These are phyloP conservation scores for Mola mola DNA, from an alignment of 2,113 vertebrate genomes.

Conservation along the genomic window DNA sequence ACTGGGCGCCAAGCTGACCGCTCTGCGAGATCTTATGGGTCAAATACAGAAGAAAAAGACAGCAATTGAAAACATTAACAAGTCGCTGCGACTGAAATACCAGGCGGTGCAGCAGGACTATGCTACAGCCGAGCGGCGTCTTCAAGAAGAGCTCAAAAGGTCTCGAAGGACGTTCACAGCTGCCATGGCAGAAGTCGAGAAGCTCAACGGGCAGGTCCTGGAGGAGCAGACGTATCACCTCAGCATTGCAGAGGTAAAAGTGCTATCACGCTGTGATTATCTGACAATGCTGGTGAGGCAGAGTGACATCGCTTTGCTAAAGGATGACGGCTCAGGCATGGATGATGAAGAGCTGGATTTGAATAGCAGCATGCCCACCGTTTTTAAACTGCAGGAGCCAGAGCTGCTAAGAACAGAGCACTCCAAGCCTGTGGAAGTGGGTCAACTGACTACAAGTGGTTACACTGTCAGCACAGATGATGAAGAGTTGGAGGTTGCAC, in stretches of 20 bases:
- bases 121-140: constrained; percentile 85
- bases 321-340: constrained; percentile 79
- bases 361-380: constrained; percentile 83
- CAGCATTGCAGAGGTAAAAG: constrained; percentile 94
- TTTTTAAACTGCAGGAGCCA: constrained; percentile 91
- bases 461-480: constrained; percentile 87
- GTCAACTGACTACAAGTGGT: constrained; percentile 88
- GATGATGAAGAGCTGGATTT: constrained; percentile 88
- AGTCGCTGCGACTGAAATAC: constrained; percentile 87
- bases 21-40: constrained; percentile 86
- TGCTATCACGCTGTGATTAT: constrained; percentile 94
- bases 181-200: constrained; percentile 91
- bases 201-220: constrained; percentile 88
- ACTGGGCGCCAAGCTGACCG: constrained; percentile 84
- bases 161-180: constrained; percentile 89
- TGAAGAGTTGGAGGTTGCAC: constrained; percentile 79
- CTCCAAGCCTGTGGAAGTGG: constrained; percentile 86
- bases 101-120: constrained; percentile 92
- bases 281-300: constrained; percentile 94
- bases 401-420: constrained; percentile 88
- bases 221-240: constrained; percentile 95
- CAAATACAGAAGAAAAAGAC: constrained; percentile 91
- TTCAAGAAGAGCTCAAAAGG: constrained; percentile 91
- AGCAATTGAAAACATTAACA: constrained; percentile 87
- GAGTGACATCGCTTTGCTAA: constrained; percentile 89